Conservation (phyloP, 2,113 vertebrate species). For the Coptodon bakossiorum region DNA sequence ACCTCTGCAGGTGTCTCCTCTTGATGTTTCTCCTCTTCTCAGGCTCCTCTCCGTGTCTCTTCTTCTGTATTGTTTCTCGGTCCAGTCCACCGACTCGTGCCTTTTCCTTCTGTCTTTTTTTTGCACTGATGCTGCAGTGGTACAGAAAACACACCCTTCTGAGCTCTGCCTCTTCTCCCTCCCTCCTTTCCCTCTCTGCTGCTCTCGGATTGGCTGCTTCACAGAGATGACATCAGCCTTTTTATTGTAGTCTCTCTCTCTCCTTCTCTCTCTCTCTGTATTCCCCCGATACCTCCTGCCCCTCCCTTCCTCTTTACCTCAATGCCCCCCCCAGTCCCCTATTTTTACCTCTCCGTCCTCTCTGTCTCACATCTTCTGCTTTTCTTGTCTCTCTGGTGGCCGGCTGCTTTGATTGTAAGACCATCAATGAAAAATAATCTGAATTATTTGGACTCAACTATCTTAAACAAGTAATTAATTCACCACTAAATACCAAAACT, state of each 20-base stretch:
- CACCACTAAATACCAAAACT: background rate
- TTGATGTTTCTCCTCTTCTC: background rate
- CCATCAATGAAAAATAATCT: background rate
- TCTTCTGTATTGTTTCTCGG: background rate
- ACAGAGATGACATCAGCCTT: constrained; percentile 62
- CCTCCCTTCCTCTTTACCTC: constrained; percentile 30
- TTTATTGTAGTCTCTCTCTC: constrained; percentile 11
- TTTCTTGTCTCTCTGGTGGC: background rate
- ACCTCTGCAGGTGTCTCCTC: constrained; percentile 42
- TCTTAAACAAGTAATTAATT: fast-evolving
- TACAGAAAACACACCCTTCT: constrained; percentile 63
- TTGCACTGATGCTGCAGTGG: constrained; percentile 61
- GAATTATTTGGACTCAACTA: background rate
- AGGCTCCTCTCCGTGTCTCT: background rate
- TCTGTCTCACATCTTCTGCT: background rate
- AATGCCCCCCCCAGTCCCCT: background rate
- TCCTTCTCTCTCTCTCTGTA: background rate
- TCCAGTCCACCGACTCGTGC: background rate
- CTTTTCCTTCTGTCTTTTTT: background rate
- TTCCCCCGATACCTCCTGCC: constrained; percentile 23
- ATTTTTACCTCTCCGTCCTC: background rate
- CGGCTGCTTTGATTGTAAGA: background rate
- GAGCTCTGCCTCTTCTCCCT: constrained; percentile 34
- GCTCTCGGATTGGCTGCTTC: constrained; percentile 45
- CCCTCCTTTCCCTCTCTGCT: constrained; percentile 2